Evolutionary conservation across 2,113 vertebrate genomes (phyloP).

Genomic region (Ardeotis arabs): DNA sequence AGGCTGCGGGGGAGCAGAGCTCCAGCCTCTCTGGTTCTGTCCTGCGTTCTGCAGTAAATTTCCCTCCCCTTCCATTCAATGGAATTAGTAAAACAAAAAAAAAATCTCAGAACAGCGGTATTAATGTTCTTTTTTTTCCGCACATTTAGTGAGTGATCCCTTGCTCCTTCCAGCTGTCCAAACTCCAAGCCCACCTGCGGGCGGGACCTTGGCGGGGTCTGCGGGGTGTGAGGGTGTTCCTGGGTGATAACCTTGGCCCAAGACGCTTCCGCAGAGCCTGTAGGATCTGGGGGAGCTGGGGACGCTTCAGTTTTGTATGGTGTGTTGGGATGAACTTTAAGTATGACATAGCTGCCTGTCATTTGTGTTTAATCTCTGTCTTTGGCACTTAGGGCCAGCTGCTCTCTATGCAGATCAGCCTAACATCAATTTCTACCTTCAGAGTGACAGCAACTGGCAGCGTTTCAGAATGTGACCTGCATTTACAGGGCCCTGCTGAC

Average conservation of each 20-base stretch:
- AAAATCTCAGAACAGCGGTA: not conserved
- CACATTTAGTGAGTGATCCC: not conserved
- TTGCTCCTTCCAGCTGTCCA: not conserved
- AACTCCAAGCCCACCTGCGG: not conserved
- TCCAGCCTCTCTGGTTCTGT: not conserved
- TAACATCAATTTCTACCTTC: not conserved
- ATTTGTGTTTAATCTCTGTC: not conserved
- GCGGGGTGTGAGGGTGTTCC: not conserved
- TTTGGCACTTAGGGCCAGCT: not conserved
- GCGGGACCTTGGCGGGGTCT: fast-evolving
- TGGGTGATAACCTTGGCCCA: not conserved
- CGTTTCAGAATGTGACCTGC: not conserved
- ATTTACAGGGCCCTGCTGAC: not conserved
- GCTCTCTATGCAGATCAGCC: not conserved
- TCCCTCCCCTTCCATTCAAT: not conserved
- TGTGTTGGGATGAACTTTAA: not conserved
- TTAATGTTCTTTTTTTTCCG: not conserved
- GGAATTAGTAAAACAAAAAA: not conserved
- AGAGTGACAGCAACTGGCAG: not conserved
- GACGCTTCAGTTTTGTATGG: not conserved
- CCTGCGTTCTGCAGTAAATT: not conserved
- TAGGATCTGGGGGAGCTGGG: not conserved
- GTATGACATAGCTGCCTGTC: fast-evolving
- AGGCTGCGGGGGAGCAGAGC: not conserved
- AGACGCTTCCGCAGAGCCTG: not conserved